Percentiles rank a stretch among this genome's conserved stretches.
Conservation (phyloP, 1,140 invertebrate genomes). For the Agrilus planipennis region DNA sequence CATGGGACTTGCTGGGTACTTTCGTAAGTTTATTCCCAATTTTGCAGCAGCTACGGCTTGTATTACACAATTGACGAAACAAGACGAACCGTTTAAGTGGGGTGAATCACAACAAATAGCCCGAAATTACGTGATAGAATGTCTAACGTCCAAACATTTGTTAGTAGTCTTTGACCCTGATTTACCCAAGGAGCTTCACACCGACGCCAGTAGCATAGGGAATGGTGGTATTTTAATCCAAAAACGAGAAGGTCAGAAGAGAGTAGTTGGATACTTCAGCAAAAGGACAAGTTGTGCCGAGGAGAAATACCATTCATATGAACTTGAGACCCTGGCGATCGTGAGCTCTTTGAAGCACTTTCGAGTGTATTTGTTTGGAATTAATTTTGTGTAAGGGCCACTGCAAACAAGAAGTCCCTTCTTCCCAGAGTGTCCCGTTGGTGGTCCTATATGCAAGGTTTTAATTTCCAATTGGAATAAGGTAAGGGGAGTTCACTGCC, state of each 20-base stretch:
- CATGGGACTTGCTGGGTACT: constrained; percentile 13
- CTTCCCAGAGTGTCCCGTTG: constrained; percentile 16
- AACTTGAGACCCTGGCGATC: constrained; percentile 37
- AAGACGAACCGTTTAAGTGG: constrained; percentile 18
- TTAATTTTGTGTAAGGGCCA: constrained; percentile 20
- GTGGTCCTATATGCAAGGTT: constrained; percentile 16
- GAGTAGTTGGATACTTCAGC: constrained; percentile 34
- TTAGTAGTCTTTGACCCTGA: constrained; percentile 27
- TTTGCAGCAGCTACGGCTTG: constrained; percentile 21
- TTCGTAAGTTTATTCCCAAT: constrained; percentile 26
- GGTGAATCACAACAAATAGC: constrained; percentile 4
- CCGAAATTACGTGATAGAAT: constrained; percentile 2
- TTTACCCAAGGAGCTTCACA: constrained; percentile 24
- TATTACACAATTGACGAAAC: constrained; percentile 21
- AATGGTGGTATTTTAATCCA: constrained; percentile 26
- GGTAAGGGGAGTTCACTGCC: constrained; percentile 12
- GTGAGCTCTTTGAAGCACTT: constrained; percentile 36
- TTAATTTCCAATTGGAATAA: constrained; percentile 13
- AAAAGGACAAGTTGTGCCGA: constrained; percentile 28
- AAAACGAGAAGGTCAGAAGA: constrained; percentile 16
- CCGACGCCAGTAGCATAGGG: constrained; percentile 17
- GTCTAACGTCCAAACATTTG: constrained; percentile 15
- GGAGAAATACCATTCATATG: constrained; percentile 31
- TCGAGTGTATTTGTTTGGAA: constrained; percentile 34
- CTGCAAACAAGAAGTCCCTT: constrained; percentile 13